Conservation (phyloP, 2,113 vertebrate genomes). For the Psammodynastes pulverulentus region DNA sequence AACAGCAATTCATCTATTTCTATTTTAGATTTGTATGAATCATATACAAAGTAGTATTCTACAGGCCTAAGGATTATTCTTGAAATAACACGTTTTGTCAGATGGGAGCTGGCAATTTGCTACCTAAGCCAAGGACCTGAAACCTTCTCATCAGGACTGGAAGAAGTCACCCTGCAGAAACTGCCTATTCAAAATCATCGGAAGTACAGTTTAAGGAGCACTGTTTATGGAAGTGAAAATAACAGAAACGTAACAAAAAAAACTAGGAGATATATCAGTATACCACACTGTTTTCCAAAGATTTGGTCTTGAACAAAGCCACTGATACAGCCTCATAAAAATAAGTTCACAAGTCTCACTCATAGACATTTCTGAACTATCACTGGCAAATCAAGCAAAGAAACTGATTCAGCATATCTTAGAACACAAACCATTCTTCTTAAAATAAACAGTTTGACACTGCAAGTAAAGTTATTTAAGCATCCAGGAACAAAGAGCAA, state of each 20-base stretch:
- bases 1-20: not conserved
- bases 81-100: not conserved
- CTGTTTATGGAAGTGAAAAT: not conserved
- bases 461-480: not conserved
- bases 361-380: not conserved
- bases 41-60: not conserved
- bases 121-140: not conserved
- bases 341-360: not conserved
- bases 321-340: not conserved
- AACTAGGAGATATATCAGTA: not conserved
- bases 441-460: not conserved
- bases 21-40: not conserved
- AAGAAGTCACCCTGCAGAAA: not conserved
- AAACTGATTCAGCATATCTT: not conserved
- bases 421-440: not conserved
- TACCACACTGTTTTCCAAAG: not conserved
- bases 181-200: not conserved
- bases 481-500: not conserved
- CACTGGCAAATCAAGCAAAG: not conserved
- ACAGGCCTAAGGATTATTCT: not conserved
- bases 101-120: not conserved
- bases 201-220: not conserved
- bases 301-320: not conserved
- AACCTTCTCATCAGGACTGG: not conserved
- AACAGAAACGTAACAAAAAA: not conserved